phyloP scores from a whole-genome alignment of 2,888 invertebrate species.

The Drosophila longiperda region DNA sequence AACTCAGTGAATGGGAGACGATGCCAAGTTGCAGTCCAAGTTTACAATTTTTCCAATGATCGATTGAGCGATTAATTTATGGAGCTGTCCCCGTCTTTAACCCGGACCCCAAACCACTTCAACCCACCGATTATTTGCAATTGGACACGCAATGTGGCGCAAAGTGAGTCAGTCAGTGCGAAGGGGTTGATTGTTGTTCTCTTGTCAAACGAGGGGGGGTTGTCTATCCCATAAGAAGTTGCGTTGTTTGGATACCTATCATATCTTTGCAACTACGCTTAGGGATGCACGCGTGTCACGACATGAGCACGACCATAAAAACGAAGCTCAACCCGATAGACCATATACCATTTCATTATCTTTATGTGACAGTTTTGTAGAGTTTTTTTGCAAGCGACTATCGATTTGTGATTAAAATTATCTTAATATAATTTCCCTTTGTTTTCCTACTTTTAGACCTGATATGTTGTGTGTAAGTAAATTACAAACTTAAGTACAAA shows the following conservation, averaged over 20 bases:
- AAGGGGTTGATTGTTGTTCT: conserved; percentile 3
- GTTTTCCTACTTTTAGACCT: not conserved
- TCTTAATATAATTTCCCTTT: not conserved
- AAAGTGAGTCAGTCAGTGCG: not conserved
- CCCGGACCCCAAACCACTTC: not conserved
- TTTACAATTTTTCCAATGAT: conserved; percentile 37
- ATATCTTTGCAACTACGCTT: not conserved
- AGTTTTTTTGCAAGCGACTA: not conserved
- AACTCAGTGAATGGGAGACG: conserved; percentile 25
- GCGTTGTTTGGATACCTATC: not conserved
- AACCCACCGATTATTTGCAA: conserved; percentile 27
- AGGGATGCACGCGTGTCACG: conserved; percentile 1
- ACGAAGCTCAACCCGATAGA: not conserved
- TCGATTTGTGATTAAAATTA: not conserved
- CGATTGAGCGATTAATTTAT: conserved; percentile 62
- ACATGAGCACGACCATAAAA: not conserved
- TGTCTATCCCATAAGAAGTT: not conserved
- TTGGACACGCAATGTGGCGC: conserved; percentile 49
- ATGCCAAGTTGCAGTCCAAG: conserved; percentile 5
- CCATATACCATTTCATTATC: not conserved
- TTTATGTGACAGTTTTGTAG: not conserved
- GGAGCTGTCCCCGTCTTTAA: conserved; percentile 1
- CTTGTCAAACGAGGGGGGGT: not conserved
- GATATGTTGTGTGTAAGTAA: not conserved
- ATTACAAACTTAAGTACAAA: not conserved